Evolutionary conservation across 2,797 vertebrate species (phyloP), one percentile per base, ranked within the genome.

Genomic region (Cyprinella venusta): DNA sequence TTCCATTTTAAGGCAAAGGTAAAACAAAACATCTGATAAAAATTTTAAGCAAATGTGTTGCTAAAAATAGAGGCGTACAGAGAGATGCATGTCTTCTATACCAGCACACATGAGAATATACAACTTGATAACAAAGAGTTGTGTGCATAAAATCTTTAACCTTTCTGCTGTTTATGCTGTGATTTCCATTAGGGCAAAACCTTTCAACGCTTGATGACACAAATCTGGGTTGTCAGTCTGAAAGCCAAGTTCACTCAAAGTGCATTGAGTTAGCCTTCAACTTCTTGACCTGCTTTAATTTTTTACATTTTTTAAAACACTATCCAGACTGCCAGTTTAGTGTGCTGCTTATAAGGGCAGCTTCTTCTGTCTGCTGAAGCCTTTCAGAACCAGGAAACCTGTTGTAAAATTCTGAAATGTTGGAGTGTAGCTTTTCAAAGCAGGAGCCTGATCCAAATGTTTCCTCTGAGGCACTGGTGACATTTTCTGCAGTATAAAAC

Each of bases 101-200:
- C 13, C 8, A 26, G 21, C 15, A 65, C n/a, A 71, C 40, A 69
- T 16, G 63, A 65, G 42, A 12, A 72, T 74, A 42, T 26, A 67
- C n/a, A 54, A 38, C 24, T 24, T 63, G 30, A 30, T 26, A 64
- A 63, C 19, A 0, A 10, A 33, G 9, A 75, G 56, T 61, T 50
- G 19, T 19, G 8, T 79, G 56, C 54, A 52, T 15, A 50, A 36
- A 83, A 82, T 64, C 16, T 83, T 56, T 69, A 36, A 24, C 26
- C 30, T 85, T 70, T 87, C 65, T 76, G 45, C 24, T 36, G 40
- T 65, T 50, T 64, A 15, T 59, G 59, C 68, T 79, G n/a, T 63
- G 69, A 26, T 82, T 84, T 83, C 59, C 68, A 70, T 40, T 63
- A 69, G 21, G 30, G 33, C 80, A 74, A 30, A 82, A 76, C 72